phyloP scores from a whole-genome alignment of 2,113 vertebrate genomes.

The Fregetta grallaria region DNA sequence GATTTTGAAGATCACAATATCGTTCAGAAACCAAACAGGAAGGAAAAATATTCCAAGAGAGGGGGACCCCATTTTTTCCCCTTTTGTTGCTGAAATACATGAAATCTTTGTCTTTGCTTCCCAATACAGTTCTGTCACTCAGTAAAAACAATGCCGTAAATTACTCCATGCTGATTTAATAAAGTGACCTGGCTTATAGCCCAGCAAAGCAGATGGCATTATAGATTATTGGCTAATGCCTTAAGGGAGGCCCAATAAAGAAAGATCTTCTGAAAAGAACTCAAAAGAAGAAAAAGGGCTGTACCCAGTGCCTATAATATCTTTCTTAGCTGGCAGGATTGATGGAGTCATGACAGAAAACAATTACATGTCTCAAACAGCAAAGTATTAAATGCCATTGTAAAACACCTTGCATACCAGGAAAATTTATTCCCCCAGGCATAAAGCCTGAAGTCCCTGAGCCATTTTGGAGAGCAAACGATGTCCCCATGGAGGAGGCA shows the following conservation, averaged over 20 bases:
- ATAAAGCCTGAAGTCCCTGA: not conserved
- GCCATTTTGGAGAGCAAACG: rapidly evolving
- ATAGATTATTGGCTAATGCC: slow-evolving; percentile 47
- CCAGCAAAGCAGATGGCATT: slow-evolving; percentile 64
- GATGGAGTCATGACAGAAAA: not conserved
- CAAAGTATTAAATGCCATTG: not conserved
- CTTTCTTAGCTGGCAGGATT: not conserved
- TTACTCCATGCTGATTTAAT: slow-evolving; percentile 35
- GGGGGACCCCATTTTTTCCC: not conserved
- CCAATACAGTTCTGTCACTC: not conserved
- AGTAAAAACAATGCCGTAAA: not conserved
- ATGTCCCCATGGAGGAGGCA: not conserved
- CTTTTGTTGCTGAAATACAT: not conserved
- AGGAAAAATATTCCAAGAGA: not conserved
- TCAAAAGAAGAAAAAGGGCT: not conserved
- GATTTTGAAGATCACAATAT: not conserved
- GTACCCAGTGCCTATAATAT: not conserved
- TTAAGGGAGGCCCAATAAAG: not conserved
- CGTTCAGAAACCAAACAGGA: not conserved
- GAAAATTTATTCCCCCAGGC: not conserved
- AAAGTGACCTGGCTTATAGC: slow-evolving; percentile 41
- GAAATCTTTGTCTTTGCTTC: not conserved
- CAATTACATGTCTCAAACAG: not conserved
- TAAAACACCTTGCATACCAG: not conserved
- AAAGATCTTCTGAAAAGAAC: not conserved